phyloP scores from a whole-genome alignment of 2,888 invertebrate genomes.

The Mesorhabditis belari region DNA sequence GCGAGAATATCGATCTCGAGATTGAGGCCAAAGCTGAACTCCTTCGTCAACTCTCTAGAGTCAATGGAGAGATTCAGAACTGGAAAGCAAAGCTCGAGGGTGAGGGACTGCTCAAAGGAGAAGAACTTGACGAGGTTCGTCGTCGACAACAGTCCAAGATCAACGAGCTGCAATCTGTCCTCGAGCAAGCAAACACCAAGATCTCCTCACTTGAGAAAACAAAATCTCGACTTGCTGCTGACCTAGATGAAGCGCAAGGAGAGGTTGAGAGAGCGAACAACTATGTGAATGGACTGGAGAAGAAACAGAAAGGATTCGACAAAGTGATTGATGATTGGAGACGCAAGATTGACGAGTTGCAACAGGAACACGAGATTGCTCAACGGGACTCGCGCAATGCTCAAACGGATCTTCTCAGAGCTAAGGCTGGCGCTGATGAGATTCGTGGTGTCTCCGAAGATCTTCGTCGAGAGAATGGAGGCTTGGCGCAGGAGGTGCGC shows the following conservation, averaged over 20 bases:
- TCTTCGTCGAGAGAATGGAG: constrained; percentile 97
- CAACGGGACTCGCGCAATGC: constrained; percentile 99
- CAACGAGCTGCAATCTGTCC: constrained; percentile 67
- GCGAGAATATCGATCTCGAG: constrained; percentile 97
- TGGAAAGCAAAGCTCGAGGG: constrained; percentile 80
- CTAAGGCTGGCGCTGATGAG: constrained; percentile 20
- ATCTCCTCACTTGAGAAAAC: constrained; percentile 91
- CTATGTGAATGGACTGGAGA: constrained; percentile 69
- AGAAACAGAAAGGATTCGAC: constrained; percentile 99
- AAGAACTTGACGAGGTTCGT: constrained; percentile 11
- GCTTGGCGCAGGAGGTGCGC: constrained; percentile 95
- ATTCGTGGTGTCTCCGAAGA: constrained; percentile 70
- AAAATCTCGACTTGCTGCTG: constrained; percentile 69
- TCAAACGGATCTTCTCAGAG: constrained; percentile 79
- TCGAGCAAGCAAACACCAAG: constrained; percentile 94
- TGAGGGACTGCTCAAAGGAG: constrained; percentile 74
- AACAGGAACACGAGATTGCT: constrained; percentile 91
- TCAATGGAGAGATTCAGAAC: constrained; percentile 68
- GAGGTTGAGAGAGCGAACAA: constrained; percentile 73
- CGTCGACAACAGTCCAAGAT: background rate
- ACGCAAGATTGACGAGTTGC: constrained; percentile 89
- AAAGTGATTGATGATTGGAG: constrained; percentile 96
- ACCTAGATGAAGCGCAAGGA: constrained; percentile 84
- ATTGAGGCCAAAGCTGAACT: constrained; percentile 92
- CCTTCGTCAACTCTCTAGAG: constrained; percentile 87